A percentile compares a stretch with the other conserved stretches of the same genome.
Conservation (phyloP, 2,113 vertebrate species). For the Orthonyx spaldingii region DNA sequence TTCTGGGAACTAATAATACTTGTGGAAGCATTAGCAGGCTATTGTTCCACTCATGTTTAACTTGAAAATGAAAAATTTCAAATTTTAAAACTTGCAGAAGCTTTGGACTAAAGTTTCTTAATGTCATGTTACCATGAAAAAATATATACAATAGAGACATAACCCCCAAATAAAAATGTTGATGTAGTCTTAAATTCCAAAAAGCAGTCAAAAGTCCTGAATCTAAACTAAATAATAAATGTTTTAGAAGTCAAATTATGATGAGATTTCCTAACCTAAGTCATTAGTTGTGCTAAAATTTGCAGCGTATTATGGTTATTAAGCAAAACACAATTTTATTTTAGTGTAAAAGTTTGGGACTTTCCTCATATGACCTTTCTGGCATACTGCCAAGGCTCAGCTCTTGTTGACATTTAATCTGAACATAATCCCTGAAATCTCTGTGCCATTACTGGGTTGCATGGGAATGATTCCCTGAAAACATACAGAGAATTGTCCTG, state of each 20-base stretch:
- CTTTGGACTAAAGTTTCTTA: background rate
- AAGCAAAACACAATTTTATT: slow-evolving; percentile 1
- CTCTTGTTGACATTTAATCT: slow-evolving; percentile 56
- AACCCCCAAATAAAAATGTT: background rate
- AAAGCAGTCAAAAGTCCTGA: background rate
- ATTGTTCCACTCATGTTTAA: background rate
- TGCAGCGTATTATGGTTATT: background rate
- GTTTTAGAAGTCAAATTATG: background rate
- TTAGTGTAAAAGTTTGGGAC: background rate
- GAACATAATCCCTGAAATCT: slow-evolving; percentile 24
- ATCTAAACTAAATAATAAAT: background rate
- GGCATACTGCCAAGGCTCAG: background rate
- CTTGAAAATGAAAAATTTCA: background rate
- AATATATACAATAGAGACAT: background rate
- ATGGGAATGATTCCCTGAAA: background rate
- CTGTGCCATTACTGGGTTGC: background rate
- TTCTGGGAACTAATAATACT: background rate
- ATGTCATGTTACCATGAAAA: background rate
- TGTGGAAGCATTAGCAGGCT: background rate
- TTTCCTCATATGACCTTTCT: slow-evolving; percentile 30
- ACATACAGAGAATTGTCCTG: background rate
- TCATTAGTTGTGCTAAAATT: background rate
- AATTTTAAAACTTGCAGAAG: background rate
- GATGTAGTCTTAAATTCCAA: background rate
- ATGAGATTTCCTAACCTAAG: background rate